These are phyloP conservation scores for fruit fly (Drosophila melanogaster) DNA, from an alignment of 1,140 invertebrate species.

Conservation along the genomic window DNA sequence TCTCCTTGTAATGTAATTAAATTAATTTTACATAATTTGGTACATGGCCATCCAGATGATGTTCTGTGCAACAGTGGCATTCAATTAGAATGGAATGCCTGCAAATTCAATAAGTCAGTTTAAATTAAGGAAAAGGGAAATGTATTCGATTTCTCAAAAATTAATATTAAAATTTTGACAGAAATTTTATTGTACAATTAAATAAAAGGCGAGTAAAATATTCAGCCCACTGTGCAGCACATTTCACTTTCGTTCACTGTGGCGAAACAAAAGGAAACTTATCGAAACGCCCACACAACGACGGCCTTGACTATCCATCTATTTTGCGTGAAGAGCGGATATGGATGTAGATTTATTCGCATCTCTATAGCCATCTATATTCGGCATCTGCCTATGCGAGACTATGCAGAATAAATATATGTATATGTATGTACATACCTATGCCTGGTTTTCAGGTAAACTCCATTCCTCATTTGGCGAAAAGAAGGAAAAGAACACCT, in stretches of 20 bases:
- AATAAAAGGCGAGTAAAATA: neutral
- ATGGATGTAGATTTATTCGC: slow-evolving; percentile 30
- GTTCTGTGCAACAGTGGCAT: slow-evolving; percentile 1
- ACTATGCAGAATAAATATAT: no score
- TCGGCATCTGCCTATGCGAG: no score
- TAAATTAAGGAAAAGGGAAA: neutral
- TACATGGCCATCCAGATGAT: slow-evolving; percentile 17
- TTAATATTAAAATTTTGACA: neutral
- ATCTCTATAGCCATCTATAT: slow-evolving; percentile 15
- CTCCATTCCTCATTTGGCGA: no score
- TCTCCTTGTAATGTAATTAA: slow-evolving; percentile 27
- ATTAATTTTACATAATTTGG: slow-evolving; percentile 42
- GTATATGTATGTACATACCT: no score
- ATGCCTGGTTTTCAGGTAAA: no score
- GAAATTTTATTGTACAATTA: neutral
- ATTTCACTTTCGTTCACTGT: slow-evolving; percentile 7
- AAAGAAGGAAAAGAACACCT: no score
- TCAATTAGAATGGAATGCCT: neutral
- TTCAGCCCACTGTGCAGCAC: slow-evolving; percentile 6
- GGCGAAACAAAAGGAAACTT: slow-evolving; percentile 5
- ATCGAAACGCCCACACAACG: slow-evolving; percentile 4
- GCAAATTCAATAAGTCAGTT: neutral
- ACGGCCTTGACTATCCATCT: slow-evolving; percentile 20
- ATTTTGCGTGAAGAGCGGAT: slow-evolving; percentile 2
- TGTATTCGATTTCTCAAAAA: neutral